Conservation (phyloP, 2,888 invertebrate species). For the Blastobasis lacticolella region DNA sequence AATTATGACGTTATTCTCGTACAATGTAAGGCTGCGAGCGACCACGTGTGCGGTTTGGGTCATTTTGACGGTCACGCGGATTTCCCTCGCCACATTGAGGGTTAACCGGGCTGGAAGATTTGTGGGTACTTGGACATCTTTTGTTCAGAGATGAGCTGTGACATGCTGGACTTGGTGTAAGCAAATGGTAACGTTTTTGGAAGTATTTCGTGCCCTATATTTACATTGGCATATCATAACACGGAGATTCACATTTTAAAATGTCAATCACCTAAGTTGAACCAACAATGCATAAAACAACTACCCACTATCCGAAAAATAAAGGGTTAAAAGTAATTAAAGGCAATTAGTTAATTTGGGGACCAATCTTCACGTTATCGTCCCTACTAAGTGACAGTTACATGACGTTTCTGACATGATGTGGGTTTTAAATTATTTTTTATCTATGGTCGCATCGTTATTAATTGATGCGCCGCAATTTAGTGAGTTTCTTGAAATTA, state of each 20-base stretch:
- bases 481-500: too few species aligned
- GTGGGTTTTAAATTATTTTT: conserved; percentile 38
- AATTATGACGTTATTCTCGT: conserved; percentile 28
- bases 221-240: too few species aligned
- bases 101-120: too few species aligned
- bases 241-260: too few species aligned
- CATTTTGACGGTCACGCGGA: conserved; percentile 34
- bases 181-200: too few species aligned
- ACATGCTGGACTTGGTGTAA: too few species aligned
- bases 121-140: too few species aligned
- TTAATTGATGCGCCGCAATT: conserved; percentile 12
- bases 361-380: conserved; percentile 37
- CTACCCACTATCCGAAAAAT: conserved; percentile 3
- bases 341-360: conserved; percentile 46
- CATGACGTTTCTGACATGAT: conserved; percentile 51
- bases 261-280: too few species aligned
- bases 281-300: too few species aligned
- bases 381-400: conserved; percentile 41
- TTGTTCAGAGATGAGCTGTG: too few species aligned
- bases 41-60: conserved; percentile 39
- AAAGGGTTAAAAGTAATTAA: conserved; percentile 59
- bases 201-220: too few species aligned
- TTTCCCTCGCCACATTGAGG: not conserved
- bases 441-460: conserved; percentile 13
- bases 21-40: conserved; percentile 28